phyloP scores from a whole-genome alignment of 2,797 vertebrate species.

The Sorex maritimensis region DNA sequence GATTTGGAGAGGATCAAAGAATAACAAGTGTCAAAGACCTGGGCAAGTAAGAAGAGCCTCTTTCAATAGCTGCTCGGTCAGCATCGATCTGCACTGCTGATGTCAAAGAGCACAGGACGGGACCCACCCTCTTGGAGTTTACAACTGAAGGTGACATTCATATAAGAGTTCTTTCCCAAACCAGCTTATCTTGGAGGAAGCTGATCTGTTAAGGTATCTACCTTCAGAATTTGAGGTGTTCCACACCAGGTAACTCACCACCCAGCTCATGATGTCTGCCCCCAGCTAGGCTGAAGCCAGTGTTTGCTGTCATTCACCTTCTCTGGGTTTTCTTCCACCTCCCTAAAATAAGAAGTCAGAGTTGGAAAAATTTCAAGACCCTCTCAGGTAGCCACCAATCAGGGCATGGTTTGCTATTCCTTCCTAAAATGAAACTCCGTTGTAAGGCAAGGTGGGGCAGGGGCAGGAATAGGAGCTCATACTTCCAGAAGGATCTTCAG shows the following conservation, averaged over 20 bases:
- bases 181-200: not conserved
- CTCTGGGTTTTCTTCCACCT: not conserved
- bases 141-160: not conserved
- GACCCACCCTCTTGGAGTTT: not conserved
- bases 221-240: too few species aligned
- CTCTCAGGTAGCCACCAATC: not conserved
- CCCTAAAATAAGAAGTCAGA: slow-evolving; percentile 12
- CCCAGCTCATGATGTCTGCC: too few species aligned
- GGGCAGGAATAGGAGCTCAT: not conserved
- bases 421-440: not conserved
- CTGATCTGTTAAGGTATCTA: too few species aligned
- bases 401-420: not conserved
- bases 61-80: not conserved
- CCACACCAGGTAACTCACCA: too few species aligned
- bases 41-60: slow-evolving; percentile 23
- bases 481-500: not conserved
- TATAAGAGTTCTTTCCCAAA: slow-evolving; percentile 22
- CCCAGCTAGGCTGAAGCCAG: not conserved
- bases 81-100: not conserved
- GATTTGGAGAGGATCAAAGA: not conserved
- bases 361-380: not conserved
- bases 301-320: not conserved
- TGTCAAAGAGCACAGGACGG: not conserved
- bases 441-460: not conserved
- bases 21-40: not conserved